Conservation (phyloP, 2,888 invertebrate species). For the Chrysopilus asiliformis region DNA sequence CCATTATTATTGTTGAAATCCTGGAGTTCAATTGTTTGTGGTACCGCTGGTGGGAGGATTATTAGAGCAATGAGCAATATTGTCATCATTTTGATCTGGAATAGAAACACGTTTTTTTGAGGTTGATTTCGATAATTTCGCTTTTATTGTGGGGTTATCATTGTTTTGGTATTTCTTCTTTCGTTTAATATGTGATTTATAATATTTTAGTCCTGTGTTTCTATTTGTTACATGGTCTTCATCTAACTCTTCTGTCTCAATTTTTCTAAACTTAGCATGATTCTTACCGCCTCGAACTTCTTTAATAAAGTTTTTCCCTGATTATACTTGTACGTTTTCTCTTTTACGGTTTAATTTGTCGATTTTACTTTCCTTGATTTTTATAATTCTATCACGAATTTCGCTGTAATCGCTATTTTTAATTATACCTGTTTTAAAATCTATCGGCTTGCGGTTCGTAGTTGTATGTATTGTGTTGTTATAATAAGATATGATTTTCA, state of each 20-base stretch:
- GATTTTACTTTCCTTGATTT: neutral
- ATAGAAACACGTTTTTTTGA: no score
- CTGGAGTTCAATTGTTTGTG: slow-evolving; percentile 1
- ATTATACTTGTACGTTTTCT: no score
- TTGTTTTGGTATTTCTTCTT: slow-evolving; percentile 5
- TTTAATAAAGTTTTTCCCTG: slow-evolving; percentile 6
- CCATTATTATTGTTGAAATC: slow-evolving; percentile 3
- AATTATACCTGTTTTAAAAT: slow-evolving; percentile 1
- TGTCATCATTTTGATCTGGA: no score
- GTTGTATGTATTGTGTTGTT: slow-evolving; percentile 3
- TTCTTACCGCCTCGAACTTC: slow-evolving; percentile 6
- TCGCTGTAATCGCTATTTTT: neutral
- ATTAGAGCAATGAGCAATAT: no score
- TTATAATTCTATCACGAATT: slow-evolving; percentile 1
- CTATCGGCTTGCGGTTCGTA: neutral
- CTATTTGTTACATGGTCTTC: slow-evolving; percentile 4
- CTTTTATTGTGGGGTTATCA: slow-evolving; percentile 4
- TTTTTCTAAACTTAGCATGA: slow-evolving; percentile 6
- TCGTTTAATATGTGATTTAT: neutral
- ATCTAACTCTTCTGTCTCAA: slow-evolving; percentile 1
- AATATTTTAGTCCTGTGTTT: slow-evolving; percentile 2
- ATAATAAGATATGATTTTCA: neutral
- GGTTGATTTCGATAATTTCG: no score
- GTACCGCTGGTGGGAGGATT: neutral
- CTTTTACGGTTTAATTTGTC: no score